A percentile compares a stretch with the other conserved stretches of the same genome.
phyloP scores from a whole-genome alignment of 2,113 vertebrate species.

The Marmota monax region DNA sequence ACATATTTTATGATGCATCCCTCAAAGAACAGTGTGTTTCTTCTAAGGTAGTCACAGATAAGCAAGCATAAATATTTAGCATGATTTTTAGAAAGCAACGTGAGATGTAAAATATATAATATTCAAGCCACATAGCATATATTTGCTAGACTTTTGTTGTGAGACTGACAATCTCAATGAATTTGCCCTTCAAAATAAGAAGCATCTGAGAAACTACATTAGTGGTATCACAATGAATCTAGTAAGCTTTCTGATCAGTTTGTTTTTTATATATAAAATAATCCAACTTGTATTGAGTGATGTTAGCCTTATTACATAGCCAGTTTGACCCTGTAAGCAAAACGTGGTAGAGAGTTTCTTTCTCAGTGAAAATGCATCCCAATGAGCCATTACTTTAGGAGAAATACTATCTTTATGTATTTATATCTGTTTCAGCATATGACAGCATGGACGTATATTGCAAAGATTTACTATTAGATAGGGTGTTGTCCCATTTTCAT shows the following conservation, averaged over 20 bases:
- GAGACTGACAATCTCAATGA: background rate
- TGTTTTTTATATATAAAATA: background rate
- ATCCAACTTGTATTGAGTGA: background rate
- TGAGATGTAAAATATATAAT: background rate
- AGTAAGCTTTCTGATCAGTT: background rate
- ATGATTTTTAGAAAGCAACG: background rate
- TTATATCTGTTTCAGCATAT: constrained; percentile 47
- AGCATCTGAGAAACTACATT: background rate
- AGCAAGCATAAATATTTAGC: background rate
- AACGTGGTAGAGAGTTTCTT: background rate
- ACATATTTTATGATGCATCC: background rate
- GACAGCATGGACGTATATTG: constrained; percentile 34
- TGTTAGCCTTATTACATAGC: background rate
- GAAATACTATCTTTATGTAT: background rate
- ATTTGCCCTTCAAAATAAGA: background rate
- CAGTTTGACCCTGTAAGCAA: constrained; percentile 23
- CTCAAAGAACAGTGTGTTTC: background rate
- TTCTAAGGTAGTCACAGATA: background rate
- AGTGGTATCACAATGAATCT: background rate
- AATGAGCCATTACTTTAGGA: background rate
- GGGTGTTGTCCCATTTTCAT: constrained; percentile 1
- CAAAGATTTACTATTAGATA: constrained; percentile 66
- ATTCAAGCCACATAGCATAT: background rate
- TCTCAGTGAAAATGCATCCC: background rate
- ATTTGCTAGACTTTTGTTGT: background rate